These are phyloP conservation scores for Torymus aiolomorphi DNA, from an alignment of 2,888 invertebrate species.

Conservation along the genomic window DNA sequence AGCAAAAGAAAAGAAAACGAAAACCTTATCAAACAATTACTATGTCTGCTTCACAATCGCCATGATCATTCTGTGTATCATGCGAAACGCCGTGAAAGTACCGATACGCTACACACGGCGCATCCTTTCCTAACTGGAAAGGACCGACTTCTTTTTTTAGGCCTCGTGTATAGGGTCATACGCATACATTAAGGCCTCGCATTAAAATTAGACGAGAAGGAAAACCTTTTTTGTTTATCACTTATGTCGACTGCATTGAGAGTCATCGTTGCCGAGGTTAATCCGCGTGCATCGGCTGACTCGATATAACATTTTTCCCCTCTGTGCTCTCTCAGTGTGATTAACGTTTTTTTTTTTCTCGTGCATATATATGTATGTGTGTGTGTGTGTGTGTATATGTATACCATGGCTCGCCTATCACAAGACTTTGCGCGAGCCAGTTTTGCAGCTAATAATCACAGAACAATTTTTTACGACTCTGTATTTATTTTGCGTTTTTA, in stretches of 20 bases:
- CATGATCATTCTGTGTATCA: conserved; percentile 30
- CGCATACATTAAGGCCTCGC: conserved; percentile 15
- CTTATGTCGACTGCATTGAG: conserved; percentile 22
- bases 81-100: conserved; percentile 55
- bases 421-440: conserved; percentile 48
- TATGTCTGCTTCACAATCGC: conserved; percentile 37
- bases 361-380: neutral
- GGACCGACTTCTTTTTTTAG: conserved; percentile 36
- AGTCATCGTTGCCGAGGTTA: conserved; percentile 37
- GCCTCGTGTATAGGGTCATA: neutral
- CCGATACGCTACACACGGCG: conserved; percentile 54
- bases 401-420: conserved; percentile 43
- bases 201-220: neutral
- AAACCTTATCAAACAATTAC: conserved; percentile 10
- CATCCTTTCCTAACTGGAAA: conserved; percentile 49
- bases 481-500: neutral
- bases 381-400: too few species aligned
- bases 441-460: conserved; percentile 38
- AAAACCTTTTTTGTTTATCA: conserved; percentile 11
- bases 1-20: conserved; percentile 42
- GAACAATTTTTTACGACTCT: conserved; percentile 5
- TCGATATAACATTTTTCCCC: conserved; percentile 11
- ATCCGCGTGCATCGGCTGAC: conserved; percentile 22
- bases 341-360: conserved; percentile 44
- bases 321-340: conserved; percentile 41